These are phyloP conservation scores for Thalassoma bifasciatum DNA, from an alignment of 2,113 vertebrate genomes.

Conservation along the genomic window DNA sequence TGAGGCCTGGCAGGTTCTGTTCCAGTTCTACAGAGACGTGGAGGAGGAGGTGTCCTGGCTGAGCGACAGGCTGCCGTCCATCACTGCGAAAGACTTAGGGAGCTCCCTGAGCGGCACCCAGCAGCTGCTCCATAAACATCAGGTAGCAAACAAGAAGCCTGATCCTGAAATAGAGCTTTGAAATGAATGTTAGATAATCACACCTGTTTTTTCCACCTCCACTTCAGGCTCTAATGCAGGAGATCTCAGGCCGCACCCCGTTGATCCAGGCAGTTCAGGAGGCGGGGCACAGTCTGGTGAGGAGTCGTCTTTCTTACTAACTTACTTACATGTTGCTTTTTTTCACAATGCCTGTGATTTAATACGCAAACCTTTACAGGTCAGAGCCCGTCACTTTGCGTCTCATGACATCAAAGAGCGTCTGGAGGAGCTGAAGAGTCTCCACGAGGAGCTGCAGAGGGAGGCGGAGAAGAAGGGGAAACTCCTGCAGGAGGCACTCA, in stretches of 20 bases:
- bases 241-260: constrained; percentile 83
- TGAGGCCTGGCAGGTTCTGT: constrained; percentile 85
- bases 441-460: constrained; percentile 77
- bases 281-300: constrained; percentile 85
- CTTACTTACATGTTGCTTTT: too few relatives aligned
- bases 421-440: constrained; percentile 82
- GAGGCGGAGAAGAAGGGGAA: constrained; percentile 78
- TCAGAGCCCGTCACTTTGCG: constrained; percentile 83
- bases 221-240: constrained; percentile 85
- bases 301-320: neutral
- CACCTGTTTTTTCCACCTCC: neutral
- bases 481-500: constrained; percentile 83
- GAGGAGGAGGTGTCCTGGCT: constrained; percentile 89
- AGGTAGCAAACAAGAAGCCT: constrained; percentile 75
- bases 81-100: constrained; percentile 80
- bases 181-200: too few relatives aligned
- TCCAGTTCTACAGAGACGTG: constrained; percentile 87
- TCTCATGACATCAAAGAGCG: constrained; percentile 81
- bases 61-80: constrained; percentile 81
- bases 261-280: constrained; percentile 85
- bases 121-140: constrained; percentile 87
- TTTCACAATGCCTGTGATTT: neutral
- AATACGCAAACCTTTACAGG: constrained; percentile 26
- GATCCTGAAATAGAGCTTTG: too few relatives aligned
- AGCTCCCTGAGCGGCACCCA: constrained; percentile 79